phyloP scores from a whole-genome alignment of 2,113 vertebrate species.

The Poecilia latipinna region DNA sequence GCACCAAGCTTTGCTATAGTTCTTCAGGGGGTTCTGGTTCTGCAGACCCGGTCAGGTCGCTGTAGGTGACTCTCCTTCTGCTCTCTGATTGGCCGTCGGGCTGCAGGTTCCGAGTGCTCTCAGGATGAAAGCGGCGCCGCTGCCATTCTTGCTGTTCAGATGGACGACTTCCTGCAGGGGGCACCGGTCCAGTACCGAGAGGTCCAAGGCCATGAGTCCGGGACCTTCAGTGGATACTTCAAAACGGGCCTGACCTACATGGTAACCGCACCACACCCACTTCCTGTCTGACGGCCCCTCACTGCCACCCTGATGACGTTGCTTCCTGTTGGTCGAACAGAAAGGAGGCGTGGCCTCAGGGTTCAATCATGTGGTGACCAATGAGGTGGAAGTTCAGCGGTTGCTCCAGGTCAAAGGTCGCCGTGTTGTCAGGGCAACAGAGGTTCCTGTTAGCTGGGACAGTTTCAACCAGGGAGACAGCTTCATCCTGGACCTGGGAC shows the following conservation, averaged over 20 bases:
- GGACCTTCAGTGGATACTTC: constrained; percentile 88
- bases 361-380: constrained; percentile 86
- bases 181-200: constrained; percentile 86
- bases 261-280: constrained; percentile 56
- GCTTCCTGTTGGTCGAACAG: constrained; percentile 65
- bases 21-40: too few species aligned
- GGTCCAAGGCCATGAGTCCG: constrained; percentile 87
- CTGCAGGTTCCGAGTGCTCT: constrained; percentile 84
- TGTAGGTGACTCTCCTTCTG: background rate
- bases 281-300: background rate
- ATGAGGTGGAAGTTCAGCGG: constrained; percentile 80
- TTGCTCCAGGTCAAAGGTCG: constrained; percentile 90
- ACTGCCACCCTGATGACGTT: background rate
- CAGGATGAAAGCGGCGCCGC: constrained; percentile 89
- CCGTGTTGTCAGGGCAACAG: constrained; percentile 78
- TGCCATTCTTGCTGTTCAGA: constrained; percentile 88
- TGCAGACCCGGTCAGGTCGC: too few species aligned
- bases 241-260: constrained; percentile 91
- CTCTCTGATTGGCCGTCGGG: constrained; percentile 5
- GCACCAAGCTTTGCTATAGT: too few species aligned
- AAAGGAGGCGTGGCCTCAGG: constrained; percentile 90
- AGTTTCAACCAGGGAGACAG: constrained; percentile 92
- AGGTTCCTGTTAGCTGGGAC: constrained; percentile 87
- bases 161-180: constrained; percentile 88
- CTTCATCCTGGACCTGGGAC: constrained; percentile 91